Percentiles rank a stretch among this genome's conserved stretches.
Conservation (phyloP, 2,888 invertebrate species). For the Stegophylla sp. region DNA sequence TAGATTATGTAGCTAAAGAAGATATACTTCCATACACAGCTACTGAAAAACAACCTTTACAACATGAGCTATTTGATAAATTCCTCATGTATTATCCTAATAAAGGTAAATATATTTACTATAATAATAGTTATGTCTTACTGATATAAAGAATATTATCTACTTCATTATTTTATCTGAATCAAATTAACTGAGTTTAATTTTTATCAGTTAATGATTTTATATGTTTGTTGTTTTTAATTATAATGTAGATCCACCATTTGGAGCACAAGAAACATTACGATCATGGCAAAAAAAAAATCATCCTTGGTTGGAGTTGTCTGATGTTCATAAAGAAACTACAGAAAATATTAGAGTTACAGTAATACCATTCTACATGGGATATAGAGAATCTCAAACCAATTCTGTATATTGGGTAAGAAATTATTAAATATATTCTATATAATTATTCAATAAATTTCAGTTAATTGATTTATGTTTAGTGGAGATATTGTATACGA, state of each 20-base stretch:
- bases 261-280: slow-evolving; percentile 85
- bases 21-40: slow-evolving; percentile 95
- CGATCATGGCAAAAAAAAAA: slow-evolving; percentile 97
- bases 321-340: slow-evolving; percentile 96
- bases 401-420: slow-evolving; percentile 90
- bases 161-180: not conserved
- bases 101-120: slow-evolving; percentile 69
- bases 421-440: slow-evolving; percentile 28
- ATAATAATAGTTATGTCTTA: not conserved
- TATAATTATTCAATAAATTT: not conserved
- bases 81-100: slow-evolving; percentile 83
- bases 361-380: slow-evolving; percentile 98
- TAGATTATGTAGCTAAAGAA: slow-evolving; percentile 98
- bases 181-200: not conserved
- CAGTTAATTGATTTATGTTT: slow-evolving; percentile 62
- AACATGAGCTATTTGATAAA: slow-evolving; percentile 96
- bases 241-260: slow-evolving; percentile 76
- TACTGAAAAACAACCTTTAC: slow-evolving; percentile 84
- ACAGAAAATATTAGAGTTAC: slow-evolving; percentile 96
- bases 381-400: slow-evolving; percentile 88
- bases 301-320: slow-evolving; percentile 94
- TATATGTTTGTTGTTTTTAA: not conserved
- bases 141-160: not conserved
- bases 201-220: not conserved
- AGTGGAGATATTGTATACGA: slow-evolving; percentile 98